Conservation (phyloP, 2,797 vertebrate genomes). For the Choloepus didactylus region DNA sequence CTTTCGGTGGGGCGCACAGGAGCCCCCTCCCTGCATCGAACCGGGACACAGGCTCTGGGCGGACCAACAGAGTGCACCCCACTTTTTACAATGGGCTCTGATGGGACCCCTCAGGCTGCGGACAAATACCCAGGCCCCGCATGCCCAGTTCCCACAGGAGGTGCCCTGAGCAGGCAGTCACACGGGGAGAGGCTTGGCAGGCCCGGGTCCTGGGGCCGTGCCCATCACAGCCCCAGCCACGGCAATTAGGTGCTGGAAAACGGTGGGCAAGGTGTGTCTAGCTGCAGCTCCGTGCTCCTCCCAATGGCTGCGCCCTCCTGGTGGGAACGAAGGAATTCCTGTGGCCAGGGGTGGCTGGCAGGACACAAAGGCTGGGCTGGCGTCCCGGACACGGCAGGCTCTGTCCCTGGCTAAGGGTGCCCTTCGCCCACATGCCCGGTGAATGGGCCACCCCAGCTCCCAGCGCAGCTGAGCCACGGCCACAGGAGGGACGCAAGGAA, state of each 20-base stretch:
- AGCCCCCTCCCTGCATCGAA: not conserved
- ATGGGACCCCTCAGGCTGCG: conserved; percentile 75
- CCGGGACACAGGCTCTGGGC: conserved; percentile 71
- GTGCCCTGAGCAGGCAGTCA: conserved; percentile 50
- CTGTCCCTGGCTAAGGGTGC: conserved; percentile 47
- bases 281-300: accelerated
- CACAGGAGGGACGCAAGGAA: not conserved
- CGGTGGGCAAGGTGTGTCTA: conserved; percentile 17
- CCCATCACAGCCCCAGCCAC: conserved; percentile 34
- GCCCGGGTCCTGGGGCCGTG: not conserved
- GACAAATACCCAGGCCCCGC: conserved; percentile 63
- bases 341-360: conserved; percentile 72
- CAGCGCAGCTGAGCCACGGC: not conserved
- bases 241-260: conserved; percentile 59
- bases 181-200: conserved; percentile 53
- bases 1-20: conserved; percentile 58
- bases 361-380: conserved; percentile 81
- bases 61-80: conserved; percentile 21
- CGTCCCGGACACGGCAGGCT: conserved; percentile 23
- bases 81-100: conserved; percentile 71
- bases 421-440: not conserved
- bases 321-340: conserved; percentile 81
- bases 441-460: accelerated
- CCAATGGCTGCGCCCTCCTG: conserved; percentile 40
- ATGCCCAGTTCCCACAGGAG: conserved; percentile 78